Evolutionary conservation across 1,140 invertebrate genomes (phyloP), one percentile per base, ranked within the genome.

Genomic region (Drosophila santomea): DNA sequence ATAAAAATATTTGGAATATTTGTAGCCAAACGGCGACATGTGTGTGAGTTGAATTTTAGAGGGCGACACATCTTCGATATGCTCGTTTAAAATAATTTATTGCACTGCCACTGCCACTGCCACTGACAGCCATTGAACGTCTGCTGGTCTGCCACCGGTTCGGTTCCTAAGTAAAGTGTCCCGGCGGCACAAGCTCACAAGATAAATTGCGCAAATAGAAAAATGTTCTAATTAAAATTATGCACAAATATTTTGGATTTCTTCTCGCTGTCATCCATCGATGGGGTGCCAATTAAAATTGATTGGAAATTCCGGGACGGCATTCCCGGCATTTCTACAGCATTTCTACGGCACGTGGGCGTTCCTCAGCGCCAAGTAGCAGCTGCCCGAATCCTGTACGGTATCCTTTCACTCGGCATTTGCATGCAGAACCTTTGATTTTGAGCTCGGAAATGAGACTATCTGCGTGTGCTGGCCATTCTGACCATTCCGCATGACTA

Each of bases 81-180:
- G 90, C 90, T 91, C 90, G 88, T 91, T 91, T 80, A 81, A 91
- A 91, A 91, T 91, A 91, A 91, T 91, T 91, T 91, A 91, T 91
- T 91, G 90, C 90, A 71, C 67, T 77, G 75, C 59, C 74, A 62
- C 23, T 91, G 89, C 89, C 90, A 71, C 67, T 77, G 75, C 59
- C 74, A 62, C 23, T 91, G 89, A 91, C 90, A 91, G 73, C 82
- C 90, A 90, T 89, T 91, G 61, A 32, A 20, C 28, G 55, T 43
- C 39, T 57, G 88, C 39, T 57, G 88, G 20, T 20, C 1, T 20
- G 20, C 84, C 84, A 81, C 89, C 81, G 76, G 72, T 76, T 82
- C 25, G 72, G 74, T 82, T 4, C 69, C 66, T 71, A 75, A 73
- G 48, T 51, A 48, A 35, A 62, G 43, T 59, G 43, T 38, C 50